A percentile compares a stretch with the other conserved stretches of the same genome.
phyloP scores from a whole-genome alignment of 2,797 vertebrate species.

The Botia almorhae region DNA sequence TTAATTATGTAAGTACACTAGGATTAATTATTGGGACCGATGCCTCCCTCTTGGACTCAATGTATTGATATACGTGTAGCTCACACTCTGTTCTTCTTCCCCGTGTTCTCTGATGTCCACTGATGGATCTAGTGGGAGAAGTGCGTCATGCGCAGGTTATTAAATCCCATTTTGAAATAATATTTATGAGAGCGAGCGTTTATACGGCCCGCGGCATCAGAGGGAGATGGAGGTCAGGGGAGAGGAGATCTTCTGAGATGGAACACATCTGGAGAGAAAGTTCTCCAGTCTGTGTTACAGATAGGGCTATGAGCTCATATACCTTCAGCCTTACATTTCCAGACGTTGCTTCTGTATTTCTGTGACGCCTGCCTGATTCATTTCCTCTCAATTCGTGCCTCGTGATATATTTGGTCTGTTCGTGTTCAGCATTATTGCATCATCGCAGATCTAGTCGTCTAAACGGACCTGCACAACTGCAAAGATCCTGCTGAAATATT shows the following conservation, averaged over 20 bases:
- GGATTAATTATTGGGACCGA: background rate
- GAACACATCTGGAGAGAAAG: conserved; percentile 61
- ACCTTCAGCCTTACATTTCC: background rate
- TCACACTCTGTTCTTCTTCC: conserved; percentile 32
- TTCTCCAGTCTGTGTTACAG: conserved; percentile 41
- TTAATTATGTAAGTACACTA: too few species aligned
- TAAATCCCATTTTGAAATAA: conserved; percentile 62
- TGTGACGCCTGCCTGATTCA: background rate
- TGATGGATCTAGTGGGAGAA: conserved; percentile 51
- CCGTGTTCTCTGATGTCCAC: conserved; percentile 37
- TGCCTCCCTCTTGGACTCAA: conserved; percentile 25
- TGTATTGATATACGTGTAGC: conserved; percentile 32
- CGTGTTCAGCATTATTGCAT: background rate
- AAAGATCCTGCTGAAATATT: conserved; percentile 5
- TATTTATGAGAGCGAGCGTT: conserved; percentile 61
- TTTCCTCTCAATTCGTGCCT: conserved; percentile 8
- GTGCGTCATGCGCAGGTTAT: conserved; percentile 59
- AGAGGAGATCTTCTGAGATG: conserved; percentile 56
- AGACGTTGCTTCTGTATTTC: conserved; percentile 5
- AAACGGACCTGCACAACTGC: background rate
- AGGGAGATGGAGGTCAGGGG: conserved; percentile 53
- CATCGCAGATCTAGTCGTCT: background rate
- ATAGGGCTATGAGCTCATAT: background rate
- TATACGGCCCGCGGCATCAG: conserved; percentile 53
- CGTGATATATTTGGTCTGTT: background rate